Percentiles rank a stretch among this genome's conserved stretches.
These are phyloP conservation scores for Gasterosteus nipponicus DNA, from an alignment of 2,113 vertebrate genomes.

Conservation along the genomic window DNA sequence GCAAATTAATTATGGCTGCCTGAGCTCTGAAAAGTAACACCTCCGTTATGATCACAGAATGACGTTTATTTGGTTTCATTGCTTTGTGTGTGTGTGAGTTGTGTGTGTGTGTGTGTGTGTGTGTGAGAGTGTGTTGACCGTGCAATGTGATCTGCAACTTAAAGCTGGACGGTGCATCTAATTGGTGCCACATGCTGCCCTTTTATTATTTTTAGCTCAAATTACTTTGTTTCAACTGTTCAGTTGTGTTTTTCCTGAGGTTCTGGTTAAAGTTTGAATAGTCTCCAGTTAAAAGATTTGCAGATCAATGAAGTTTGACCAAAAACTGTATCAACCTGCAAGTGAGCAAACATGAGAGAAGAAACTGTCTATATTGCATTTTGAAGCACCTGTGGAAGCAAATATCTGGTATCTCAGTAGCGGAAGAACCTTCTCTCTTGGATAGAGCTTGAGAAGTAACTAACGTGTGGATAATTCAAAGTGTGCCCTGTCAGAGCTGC, in stretches of 20 bases:
- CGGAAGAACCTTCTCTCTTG: background rate
- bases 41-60: slow-evolving; percentile 40
- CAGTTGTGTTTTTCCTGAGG: background rate
- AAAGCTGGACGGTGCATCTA: slow-evolving; percentile 32
- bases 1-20: slow-evolving; percentile 68
- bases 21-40: slow-evolving; percentile 42
- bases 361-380: background rate
- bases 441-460: slow-evolving; percentile 2
- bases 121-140: background rate
- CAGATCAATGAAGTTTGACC: slow-evolving; percentile 1
- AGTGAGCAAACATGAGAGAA: background rate
- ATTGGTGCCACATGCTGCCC: slow-evolving; percentile 22
- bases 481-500: slow-evolving; percentile 40
- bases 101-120: slow-evolving; percentile 4
- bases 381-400: background rate
- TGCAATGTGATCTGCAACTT: slow-evolving; percentile 4
- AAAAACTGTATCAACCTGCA: background rate
- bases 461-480: background rate
- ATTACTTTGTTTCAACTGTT: slow-evolving; percentile 4
- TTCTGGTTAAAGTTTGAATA: background rate
- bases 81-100: slow-evolving; percentile 5
- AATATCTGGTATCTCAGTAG: background rate
- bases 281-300: slow-evolving; percentile 6
- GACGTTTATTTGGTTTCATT: slow-evolving; percentile 23
- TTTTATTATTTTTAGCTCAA: background rate